A percentile compares a stretch with the other conserved stretches of the same genome.
Evolutionary conservation across 2,888 invertebrate genomes (phyloP).

Genomic region (Oscheius sp.): DNA sequence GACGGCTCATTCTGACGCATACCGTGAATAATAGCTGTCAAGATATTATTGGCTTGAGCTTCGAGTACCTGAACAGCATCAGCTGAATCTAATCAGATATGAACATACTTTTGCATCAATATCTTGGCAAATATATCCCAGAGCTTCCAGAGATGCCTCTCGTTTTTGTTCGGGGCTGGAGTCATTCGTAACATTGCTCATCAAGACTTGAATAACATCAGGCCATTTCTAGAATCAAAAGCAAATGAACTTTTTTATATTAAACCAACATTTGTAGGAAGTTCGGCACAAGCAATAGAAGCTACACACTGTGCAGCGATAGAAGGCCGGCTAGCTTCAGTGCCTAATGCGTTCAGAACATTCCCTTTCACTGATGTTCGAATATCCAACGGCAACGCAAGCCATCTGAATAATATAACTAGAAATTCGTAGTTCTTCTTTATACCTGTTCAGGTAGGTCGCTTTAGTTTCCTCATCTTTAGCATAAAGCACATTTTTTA

Average conservation of each 20-base stretch:
- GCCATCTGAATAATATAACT: constrained; percentile 81
- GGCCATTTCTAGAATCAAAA: constrained; percentile 85
- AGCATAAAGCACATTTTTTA: constrained; percentile 96
- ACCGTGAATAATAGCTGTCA: constrained; percentile 98
- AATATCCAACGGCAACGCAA: constrained; percentile 87
- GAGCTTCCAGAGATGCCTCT: constrained; percentile 95
- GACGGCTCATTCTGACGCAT: constrained; percentile 91
- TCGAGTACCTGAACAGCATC: constrained; percentile 80
- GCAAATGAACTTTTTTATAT: neutral
- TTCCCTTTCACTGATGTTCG: constrained; percentile 92
- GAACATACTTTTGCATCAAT: constrained; percentile 78
- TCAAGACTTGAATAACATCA: constrained; percentile 87
- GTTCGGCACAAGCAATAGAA: constrained; percentile 94
- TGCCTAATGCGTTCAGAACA: constrained; percentile 92
- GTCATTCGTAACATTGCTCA: constrained; percentile 85
- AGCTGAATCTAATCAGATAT: neutral
- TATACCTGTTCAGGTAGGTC: constrained; percentile 81
- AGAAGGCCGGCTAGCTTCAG: constrained; percentile 91
- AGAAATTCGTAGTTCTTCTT: neutral
- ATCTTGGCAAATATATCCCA: constrained; percentile 98
- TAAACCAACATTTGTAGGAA: constrained; percentile 78
- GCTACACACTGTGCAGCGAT: constrained; percentile 99
- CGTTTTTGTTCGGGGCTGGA: constrained; percentile 90
- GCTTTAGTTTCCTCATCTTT: constrained; percentile 87
- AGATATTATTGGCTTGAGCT: constrained; percentile 91